Base-by-base conservation (phyloP, 1,140 invertebrate species). In the Panulirus ornatus region DNA sequence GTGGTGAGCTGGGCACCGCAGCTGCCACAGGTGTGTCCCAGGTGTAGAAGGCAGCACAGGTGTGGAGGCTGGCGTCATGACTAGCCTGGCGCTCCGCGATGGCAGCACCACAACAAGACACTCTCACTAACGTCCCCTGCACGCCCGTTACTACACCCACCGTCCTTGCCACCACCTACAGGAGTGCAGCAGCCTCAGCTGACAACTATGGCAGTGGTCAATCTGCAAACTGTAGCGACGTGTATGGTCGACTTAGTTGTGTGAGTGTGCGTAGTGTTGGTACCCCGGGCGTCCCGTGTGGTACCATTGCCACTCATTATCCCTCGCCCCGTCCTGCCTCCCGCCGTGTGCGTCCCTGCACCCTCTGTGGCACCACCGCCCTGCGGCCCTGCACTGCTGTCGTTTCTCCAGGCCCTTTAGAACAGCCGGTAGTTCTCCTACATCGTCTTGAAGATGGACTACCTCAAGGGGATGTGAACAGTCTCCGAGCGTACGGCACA, bases 51-150 rank as follows among this genome's bases (percentile, higher is more conserved):
- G 79, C 27, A 44, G 78, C 75, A 58, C 78, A 81, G 86, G 76
- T 88, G 87, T 82, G 16, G 22, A 11, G 34, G 47, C 30, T 14
- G 73, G 54, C 88, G 88, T 84, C 79, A 89, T 89, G 88, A 89
- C 47, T 75, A 66, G 81, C 30, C 70, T 11, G 79, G 36, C 40
- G 79, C 66, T 66, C 78, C n/a, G 81, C 30, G 58, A 89, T 89
- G 88, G 88, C 88, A 71, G 79, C 88, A 9, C 81, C 70, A 84
- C 88, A 83, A 76, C 88, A 89, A 89, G 79, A 89, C 47, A 54
- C 88, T 27, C 81, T 83, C 11, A 84, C 79, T 75, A 83, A 70
- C 88, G 58, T 70, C 44, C 42, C 79, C 11, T n/a, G 44, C 27
- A 42, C 36, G n/a, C 44, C 58, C 51, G 16, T 42, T 14, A 22